Evolutionary conservation across 2,113 vertebrate species (phyloP).

Genomic region (Caranx ignobilis): DNA sequence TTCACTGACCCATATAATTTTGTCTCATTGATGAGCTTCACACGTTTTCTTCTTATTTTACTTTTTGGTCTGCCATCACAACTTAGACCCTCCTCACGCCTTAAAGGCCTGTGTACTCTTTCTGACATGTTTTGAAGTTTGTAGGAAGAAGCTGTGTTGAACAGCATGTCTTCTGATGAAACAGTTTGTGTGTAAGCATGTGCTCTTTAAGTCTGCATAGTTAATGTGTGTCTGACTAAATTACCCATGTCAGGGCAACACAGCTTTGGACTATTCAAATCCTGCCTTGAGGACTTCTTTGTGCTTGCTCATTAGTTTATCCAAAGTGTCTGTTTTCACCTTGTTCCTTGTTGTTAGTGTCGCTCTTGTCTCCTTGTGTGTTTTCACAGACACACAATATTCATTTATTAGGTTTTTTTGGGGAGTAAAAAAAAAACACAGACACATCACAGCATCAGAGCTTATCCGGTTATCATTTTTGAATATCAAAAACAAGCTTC

Average conservation of each 20-base stretch:
- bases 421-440: background rate
- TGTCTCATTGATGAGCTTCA: constrained; percentile 10
- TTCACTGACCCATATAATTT: constrained; percentile 20
- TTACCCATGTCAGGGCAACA: background rate
- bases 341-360: background rate
- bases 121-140: constrained; percentile 1
- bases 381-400: background rate
- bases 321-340: background rate
- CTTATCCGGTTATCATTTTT: background rate
- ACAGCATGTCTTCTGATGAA: constrained; percentile 11
- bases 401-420: background rate
- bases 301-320: background rate
- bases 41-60: background rate
- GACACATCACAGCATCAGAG: background rate
- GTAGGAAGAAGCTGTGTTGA: background rate
- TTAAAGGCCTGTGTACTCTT: background rate
- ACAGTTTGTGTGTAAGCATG: background rate
- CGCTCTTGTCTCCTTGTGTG: background rate
- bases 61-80: background rate
- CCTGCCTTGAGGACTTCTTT: background rate
- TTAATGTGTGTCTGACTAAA: background rate
- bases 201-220: background rate
- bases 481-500: background rate
- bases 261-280: constrained; percentile 14
- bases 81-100: background rate